Evolutionary conservation across 2,113 vertebrate genomes (phyloP).

Genomic region (Gallinago jamesoni): DNA sequence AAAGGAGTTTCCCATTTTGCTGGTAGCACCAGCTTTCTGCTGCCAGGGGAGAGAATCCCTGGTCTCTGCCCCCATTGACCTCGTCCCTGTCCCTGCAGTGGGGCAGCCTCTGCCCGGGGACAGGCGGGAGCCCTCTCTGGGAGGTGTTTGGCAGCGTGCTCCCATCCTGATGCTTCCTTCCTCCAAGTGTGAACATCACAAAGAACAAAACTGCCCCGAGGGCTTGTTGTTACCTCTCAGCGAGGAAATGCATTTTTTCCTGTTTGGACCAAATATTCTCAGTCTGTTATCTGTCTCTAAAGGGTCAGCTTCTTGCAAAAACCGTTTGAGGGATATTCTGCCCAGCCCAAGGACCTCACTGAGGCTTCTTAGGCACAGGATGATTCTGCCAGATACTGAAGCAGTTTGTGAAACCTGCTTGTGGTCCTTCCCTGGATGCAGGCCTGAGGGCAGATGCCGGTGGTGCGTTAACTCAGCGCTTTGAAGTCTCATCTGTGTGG

Average conservation of each 20-base stretch:
- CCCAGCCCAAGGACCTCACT: not conserved
- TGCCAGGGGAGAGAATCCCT: not conserved
- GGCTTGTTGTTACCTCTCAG: not conserved
- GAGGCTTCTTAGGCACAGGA: not conserved
- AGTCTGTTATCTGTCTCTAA: not conserved
- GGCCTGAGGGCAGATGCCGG: not conserved
- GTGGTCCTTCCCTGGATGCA: not conserved
- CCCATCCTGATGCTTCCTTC: not conserved
- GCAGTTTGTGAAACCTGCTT: not conserved
- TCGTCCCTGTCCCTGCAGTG: not conserved
- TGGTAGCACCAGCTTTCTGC: not conserved
- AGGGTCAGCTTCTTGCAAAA: not conserved
- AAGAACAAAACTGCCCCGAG: rapidly evolving
- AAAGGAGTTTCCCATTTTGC: not conserved
- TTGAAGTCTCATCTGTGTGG: not conserved
- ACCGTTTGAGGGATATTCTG: not conserved
- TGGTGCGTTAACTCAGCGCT: not conserved
- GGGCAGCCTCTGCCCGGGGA: not conserved
- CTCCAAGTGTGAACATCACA: not conserved
- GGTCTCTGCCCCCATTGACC: not conserved
- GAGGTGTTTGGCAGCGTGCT: not conserved
- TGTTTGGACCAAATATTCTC: not conserved
- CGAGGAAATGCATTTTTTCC: not conserved
- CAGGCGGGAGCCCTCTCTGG: not conserved
- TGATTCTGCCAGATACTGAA: not conserved